Base-by-base conservation (phyloP, 2,797 vertebrate species). In the Graptemys geographica region DNA sequence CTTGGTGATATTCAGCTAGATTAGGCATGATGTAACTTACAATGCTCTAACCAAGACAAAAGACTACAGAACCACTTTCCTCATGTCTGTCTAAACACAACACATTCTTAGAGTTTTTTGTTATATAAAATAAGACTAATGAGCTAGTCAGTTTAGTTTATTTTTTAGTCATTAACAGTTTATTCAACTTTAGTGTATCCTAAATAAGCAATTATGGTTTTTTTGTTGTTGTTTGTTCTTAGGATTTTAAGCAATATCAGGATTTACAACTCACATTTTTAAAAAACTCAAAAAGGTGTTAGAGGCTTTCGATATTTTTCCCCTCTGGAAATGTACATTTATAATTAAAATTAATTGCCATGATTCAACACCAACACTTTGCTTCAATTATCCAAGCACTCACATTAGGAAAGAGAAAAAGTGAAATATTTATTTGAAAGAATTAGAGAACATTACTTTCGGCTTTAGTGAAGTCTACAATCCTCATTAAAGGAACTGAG, bases 341-440 rank as follows among this genome's bases (percentile, higher is more conserved):
- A 92, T 41, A 84, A 95, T 89, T 94, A 90, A 93, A 97, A 95
- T 96, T 83, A 97, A 96, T 96, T 93, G 69, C 49, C 88, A 89
- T 95, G 91, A 96, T 89, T 96, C 97, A 97, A 92, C 69, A 89
- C 25, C 81, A 96, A 79, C 33, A 91, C 85, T 95, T 96, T 92
- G 74, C 86, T 86, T 90, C 84, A 96, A 90, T 83, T 94, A 85
- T 47, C 86, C 74, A 86, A 89, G 72, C 49, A 90, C 59, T 91
- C 65, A 91, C 94, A 87, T 93, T 92, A 90, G 81, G 89, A 92
- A 90, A 94, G 82, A 90, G 53, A 94, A 96, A 95, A 72, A 19
- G 82, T 93, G 93, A 95, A 97, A 92, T 94, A 90, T 96, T 96
- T 97, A 96, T 96, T 93, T 96, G 79, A 89, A 92, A 93, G 96